Evolutionary conservation across 1,140 invertebrate species (phyloP).

Genomic region (Phymastichus coffea): DNA sequence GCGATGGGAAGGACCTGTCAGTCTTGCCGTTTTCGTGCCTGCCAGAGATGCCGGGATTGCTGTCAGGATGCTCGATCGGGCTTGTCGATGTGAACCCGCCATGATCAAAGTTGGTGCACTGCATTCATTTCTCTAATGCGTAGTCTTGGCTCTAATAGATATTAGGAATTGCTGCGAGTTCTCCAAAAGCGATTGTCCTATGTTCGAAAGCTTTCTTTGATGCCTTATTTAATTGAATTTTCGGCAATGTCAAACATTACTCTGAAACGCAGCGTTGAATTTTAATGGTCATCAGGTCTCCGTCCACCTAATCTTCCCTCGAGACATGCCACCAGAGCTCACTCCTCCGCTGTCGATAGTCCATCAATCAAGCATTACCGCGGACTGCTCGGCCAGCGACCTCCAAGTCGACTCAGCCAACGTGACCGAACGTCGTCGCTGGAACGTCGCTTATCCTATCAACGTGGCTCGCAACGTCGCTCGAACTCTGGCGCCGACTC

Average conservation of each 20-base stretch:
- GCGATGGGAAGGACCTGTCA: constrained; percentile 72
- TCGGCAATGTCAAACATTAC: no score
- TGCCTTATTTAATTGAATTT: no score
- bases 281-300: no score
- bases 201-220: no score
- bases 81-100: constrained; percentile 64
- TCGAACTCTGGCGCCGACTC: constrained; percentile 61
- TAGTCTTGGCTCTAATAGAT: no score
- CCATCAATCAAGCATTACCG: constrained; percentile 1
- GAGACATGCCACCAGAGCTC: constrained; percentile 10
- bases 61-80: constrained; percentile 62
- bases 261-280: no score
- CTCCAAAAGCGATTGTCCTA: no score
- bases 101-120: constrained; percentile 60
- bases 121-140: not conserved
- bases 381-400: constrained; percentile 45
- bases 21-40: constrained; percentile 71
- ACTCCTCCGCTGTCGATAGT: not conserved
- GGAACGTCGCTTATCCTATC: constrained; percentile 69
- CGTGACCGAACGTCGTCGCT: constrained; percentile 56
- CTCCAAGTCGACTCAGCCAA: constrained; percentile 35
- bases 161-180: no score
- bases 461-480: constrained; percentile 75
- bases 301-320: constrained; percentile 68
- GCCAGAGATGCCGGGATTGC: constrained; percentile 65